These are phyloP conservation scores for Ibidorhyncha struthersii DNA, from an alignment of 2,113 vertebrate species.

Conservation along the genomic window DNA sequence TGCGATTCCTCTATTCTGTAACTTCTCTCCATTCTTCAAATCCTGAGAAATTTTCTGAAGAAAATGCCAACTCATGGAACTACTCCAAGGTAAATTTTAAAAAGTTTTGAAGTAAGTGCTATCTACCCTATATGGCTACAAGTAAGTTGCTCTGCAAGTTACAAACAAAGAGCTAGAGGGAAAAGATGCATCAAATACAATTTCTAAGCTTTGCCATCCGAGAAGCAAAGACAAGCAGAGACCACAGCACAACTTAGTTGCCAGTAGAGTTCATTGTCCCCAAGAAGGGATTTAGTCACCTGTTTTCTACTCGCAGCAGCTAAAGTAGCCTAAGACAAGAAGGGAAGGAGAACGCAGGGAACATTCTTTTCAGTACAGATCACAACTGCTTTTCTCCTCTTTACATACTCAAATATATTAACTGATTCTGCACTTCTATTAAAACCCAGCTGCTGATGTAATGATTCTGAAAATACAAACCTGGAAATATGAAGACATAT, in stretches of 20 bases:
- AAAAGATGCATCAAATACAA: not conserved
- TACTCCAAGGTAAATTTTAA: not conserved
- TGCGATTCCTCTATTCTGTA: not conserved
- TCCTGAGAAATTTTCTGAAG: not conserved
- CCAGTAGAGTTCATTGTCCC: not conserved
- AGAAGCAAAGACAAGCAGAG: not conserved
- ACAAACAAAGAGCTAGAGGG: not conserved
- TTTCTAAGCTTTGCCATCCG: not conserved
- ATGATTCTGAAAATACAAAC: not conserved
- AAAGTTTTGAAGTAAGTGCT: not conserved
- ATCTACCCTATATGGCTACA: not conserved
- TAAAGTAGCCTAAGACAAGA: not conserved
- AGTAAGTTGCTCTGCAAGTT: not conserved
- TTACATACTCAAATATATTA: not conserved
- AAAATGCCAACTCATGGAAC: not conserved
- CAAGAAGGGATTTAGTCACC: not conserved
- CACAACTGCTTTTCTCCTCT: not conserved
- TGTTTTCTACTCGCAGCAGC: not conserved
- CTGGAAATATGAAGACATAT: not conserved
- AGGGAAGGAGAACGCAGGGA: not conserved
- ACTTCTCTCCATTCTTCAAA: not conserved
- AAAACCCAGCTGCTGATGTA: not conserved
- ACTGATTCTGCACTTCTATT: not conserved
- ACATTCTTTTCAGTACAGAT: constrained; percentile 21
- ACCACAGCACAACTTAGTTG: not conserved